Conservation (phyloP, 2,888 invertebrate genomes). For the Eustalomyia histrio region DNA sequence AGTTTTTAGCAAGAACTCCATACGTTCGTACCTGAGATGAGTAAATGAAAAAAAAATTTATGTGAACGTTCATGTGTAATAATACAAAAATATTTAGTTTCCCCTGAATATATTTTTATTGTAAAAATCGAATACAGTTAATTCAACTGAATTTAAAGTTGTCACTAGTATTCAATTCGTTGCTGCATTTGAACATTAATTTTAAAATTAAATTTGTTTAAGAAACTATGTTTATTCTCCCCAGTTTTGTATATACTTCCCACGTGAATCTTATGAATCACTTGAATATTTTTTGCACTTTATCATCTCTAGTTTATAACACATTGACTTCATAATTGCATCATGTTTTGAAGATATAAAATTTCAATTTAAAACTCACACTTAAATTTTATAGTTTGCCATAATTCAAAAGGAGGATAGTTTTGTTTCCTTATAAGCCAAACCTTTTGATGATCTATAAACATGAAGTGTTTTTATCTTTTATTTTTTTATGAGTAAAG, state of each 20-base stretch:
- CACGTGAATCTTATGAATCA: neutral
- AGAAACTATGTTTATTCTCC: too few species aligned
- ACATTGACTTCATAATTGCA: conserved; percentile 9
- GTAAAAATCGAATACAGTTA: too few species aligned
- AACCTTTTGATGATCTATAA: conserved; percentile 52
- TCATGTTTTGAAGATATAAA: conserved; percentile 57
- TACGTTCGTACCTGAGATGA: neutral
- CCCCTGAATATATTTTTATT: too few species aligned
- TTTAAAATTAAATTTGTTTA: neutral
- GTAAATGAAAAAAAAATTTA: neutral
- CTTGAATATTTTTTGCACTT: neutral
- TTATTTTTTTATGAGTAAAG: conserved; percentile 47
- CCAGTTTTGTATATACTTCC: neutral
- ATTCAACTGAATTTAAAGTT: neutral
- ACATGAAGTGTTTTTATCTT: conserved; percentile 40
- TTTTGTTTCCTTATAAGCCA: conserved; percentile 23
- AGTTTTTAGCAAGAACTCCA: conserved; percentile 47
- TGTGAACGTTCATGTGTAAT: too few species aligned
- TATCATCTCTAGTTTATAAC: neutral
- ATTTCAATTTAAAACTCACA: conserved; percentile 65
- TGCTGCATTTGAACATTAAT: neutral
- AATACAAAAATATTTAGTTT: too few species aligned
- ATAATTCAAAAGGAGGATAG: conserved; percentile 45
- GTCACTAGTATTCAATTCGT: neutral
- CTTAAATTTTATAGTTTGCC: conserved; percentile 64